These are phyloP conservation scores for Schmidtea mediterranea DNA, from an alignment of 1,140 invertebrate species.

Conservation along the genomic window DNA sequence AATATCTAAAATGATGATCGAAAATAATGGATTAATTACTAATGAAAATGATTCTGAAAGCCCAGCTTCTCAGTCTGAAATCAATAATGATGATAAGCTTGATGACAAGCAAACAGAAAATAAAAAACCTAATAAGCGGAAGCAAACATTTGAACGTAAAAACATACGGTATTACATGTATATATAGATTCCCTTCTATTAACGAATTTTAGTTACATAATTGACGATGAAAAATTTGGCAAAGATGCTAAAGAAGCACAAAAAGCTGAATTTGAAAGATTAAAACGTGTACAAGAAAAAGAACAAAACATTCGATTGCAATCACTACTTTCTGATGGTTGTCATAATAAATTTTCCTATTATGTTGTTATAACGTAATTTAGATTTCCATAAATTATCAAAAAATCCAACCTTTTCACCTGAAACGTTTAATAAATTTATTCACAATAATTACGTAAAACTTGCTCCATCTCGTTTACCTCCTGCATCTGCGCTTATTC, in stretches of 20 bases:
- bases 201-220: constrained; percentile 5
- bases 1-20: too few relatives aligned
- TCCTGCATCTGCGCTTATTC: constrained; percentile 9
- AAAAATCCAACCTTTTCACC: constrained; percentile 6
- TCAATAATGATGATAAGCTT: too few relatives aligned
- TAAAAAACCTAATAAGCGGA: constrained; percentile 9
- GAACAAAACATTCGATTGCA: neutral
- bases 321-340: neutral
- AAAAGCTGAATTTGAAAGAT: constrained; percentile 58
- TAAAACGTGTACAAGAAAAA: constrained; percentile 15
- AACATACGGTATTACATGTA: constrained; percentile 14
- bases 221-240: constrained; percentile 59
- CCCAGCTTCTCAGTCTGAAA: too few relatives aligned
- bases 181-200: neutral
- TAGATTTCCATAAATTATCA: neutral
- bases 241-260: constrained; percentile 66
- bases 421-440: constrained; percentile 12
- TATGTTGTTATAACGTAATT: neutral
- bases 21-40: too few relatives aligned
- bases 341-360: neutral
- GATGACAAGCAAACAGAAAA: too few relatives aligned
- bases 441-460: constrained; percentile 10
- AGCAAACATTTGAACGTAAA: constrained; percentile 12
- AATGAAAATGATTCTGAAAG: too few relatives aligned
- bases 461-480: constrained; percentile 10